Percentiles rank a stretch among this genome's conserved stretches.
Evolutionary conservation across 1,140 invertebrate genomes (phyloP).

Genomic region (Triops cancriformis): DNA sequence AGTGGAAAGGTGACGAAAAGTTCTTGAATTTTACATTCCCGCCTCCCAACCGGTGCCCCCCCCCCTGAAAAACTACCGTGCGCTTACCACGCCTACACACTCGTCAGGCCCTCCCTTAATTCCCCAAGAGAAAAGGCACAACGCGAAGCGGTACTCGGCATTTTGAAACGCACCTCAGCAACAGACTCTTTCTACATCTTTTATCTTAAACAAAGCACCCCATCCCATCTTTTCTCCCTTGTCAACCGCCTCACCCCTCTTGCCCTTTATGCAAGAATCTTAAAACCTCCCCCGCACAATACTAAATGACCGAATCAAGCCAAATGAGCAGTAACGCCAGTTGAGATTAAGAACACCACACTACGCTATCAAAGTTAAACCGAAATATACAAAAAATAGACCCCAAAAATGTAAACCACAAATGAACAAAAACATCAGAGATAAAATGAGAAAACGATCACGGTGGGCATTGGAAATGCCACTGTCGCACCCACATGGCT

Average conservation of each 20-base stretch:
- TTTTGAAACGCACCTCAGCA: not conserved
- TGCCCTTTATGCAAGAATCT: not conserved
- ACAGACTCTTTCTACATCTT: not conserved
- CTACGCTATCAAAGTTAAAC: no score
- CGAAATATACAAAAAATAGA: no score
- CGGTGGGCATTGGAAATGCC: no score
- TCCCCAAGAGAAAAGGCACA: not conserved
- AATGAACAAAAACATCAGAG: no score
- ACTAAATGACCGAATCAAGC: not conserved
- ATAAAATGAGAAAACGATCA: no score
- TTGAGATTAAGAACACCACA: no score
- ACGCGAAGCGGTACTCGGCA: not conserved
- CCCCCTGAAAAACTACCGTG: not conserved
- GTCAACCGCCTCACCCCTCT: not conserved
- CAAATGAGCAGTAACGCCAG: not conserved
- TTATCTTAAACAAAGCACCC: not conserved
- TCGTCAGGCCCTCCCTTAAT: not conserved
- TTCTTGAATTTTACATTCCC: no score
- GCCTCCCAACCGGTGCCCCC: no score
- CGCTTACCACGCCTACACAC: not conserved
- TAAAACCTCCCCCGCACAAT: not conserved
- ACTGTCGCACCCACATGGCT: no score
- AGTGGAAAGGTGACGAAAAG: no score
- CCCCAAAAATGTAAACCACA: no score
- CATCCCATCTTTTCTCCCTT: not conserved